phyloP scores from a whole-genome alignment of 2,888 invertebrate genomes.

The Silvanus unidentatus region DNA sequence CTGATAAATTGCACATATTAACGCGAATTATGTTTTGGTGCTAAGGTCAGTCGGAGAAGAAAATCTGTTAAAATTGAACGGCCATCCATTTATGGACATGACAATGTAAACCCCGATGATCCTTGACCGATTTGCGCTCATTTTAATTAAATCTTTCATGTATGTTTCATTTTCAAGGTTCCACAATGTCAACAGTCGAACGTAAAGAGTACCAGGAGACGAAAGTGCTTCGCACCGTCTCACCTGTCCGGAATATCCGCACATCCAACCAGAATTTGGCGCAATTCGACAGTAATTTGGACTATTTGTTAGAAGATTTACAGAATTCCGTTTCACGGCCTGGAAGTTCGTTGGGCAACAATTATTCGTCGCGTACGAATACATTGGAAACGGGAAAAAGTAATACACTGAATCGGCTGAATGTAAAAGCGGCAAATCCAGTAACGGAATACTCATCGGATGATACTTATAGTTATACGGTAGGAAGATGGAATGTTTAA shows the following conservation, averaged over 20 bases:
- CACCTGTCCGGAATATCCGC: slow-evolving; percentile 35
- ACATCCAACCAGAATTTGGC: slow-evolving; percentile 39
- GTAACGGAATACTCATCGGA: slow-evolving; percentile 43
- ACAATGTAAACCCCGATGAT: not conserved
- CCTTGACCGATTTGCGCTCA: slow-evolving; percentile 3
- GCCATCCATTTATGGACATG: slow-evolving; percentile 3
- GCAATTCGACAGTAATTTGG: slow-evolving; percentile 44
- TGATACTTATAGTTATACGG: slow-evolving; percentile 41
- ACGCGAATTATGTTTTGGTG: not conserved
- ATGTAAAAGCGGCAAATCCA: slow-evolving; percentile 40
- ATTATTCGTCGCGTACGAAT: slow-evolving; percentile 28
- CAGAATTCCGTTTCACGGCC: slow-evolving; percentile 45
- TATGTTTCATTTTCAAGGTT: slow-evolving; percentile 2
- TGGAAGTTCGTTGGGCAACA: slow-evolving; percentile 38
- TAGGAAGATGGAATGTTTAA: slow-evolving; percentile 23
- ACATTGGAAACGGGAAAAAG: slow-evolving; percentile 28
- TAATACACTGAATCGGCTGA: slow-evolving; percentile 38
- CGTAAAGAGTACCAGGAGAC: slow-evolving; percentile 45
- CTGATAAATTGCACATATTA: not conserved
- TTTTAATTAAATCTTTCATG: not conserved
- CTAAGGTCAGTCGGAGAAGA: slow-evolving; percentile 4
- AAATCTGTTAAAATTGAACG: not conserved
- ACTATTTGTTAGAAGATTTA: slow-evolving; percentile 44
- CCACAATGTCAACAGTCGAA: slow-evolving; percentile 42
- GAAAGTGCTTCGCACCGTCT: slow-evolving; percentile 37